Percentiles rank a stretch among this genome's conserved stretches.
Evolutionary conservation across 2,113 vertebrate genomes (phyloP).

Genomic region (Xenopus tropicalis): DNA sequence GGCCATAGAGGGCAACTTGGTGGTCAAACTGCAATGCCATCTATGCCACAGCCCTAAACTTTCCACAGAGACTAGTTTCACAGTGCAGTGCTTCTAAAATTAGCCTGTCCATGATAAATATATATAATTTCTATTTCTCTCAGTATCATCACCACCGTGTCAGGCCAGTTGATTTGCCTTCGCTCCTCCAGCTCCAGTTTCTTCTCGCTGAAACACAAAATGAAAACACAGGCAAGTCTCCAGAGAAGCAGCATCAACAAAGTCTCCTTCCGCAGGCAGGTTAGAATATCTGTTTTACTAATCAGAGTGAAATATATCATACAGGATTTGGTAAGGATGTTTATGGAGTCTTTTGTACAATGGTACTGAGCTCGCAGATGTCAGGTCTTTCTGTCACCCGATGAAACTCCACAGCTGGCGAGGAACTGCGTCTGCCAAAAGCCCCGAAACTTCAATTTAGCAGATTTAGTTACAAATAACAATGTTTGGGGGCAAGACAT

Average conservation of each 20-base stretch:
- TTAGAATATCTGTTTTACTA: conserved; percentile 71
- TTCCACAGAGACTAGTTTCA: too few relatives aligned
- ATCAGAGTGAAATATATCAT: conserved; percentile 70
- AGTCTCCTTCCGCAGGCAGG: conserved; percentile 53
- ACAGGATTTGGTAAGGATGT: conserved; percentile 59
- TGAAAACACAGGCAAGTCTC: conserved; percentile 57
- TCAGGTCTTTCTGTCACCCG: conserved; percentile 44
- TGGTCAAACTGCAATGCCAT: too few relatives aligned
- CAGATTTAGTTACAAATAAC: conserved; percentile 39
- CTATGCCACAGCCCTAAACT: too few relatives aligned
- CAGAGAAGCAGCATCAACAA: conserved; percentile 65
- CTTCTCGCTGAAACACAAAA: conserved; percentile 58
- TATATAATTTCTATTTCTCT: too few relatives aligned
- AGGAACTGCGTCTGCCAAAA: conserved; percentile 45
- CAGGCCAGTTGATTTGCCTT: conserved; percentile 49
- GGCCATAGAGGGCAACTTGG: too few relatives aligned
- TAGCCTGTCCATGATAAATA: too few relatives aligned
- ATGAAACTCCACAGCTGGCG: conserved; percentile 62
- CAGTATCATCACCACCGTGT: conserved; percentile 25
- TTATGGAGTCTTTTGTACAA: conserved; percentile 55
- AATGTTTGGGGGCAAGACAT: conserved; percentile 8
- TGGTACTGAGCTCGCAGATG: conserved; percentile 53
- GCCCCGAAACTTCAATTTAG: conserved; percentile 45
- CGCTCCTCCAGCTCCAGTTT: conserved; percentile 49
- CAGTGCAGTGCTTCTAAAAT: too few relatives aligned